phyloP scores from a whole-genome alignment of 2,888 invertebrate species.

The Ophonus ardosiacus region DNA sequence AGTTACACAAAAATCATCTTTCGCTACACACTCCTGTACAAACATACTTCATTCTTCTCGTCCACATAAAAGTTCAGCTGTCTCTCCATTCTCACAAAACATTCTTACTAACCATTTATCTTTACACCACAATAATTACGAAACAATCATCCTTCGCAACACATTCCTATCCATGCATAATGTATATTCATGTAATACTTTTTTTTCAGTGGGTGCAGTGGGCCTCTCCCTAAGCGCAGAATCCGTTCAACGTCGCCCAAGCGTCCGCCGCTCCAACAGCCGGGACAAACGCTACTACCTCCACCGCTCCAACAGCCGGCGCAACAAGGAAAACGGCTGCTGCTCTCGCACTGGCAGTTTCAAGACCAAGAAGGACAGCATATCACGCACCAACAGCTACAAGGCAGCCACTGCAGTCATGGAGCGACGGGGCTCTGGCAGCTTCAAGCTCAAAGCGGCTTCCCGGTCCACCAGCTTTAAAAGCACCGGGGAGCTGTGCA shows the following conservation, averaged over 20 bases:
- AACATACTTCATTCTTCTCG: no score
- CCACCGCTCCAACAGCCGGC: conserved; percentile 77
- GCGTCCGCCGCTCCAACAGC: conserved; percentile 78
- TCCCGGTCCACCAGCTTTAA: conserved; percentile 75
- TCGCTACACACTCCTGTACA: no score
- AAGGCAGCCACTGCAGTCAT: conserved; percentile 38
- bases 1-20: no score
- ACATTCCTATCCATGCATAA: no score
- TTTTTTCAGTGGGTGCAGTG: conserved; percentile 77
- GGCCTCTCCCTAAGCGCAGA: conserved; percentile 82
- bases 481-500: conserved; percentile 72
- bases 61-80: no score
- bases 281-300: conserved; percentile 78
- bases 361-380: conserved; percentile 73
- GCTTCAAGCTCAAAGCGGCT: conserved; percentile 74
- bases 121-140: no score
- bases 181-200: no score
- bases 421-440: conserved; percentile 67
- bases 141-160: no score
- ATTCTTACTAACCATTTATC: no score
- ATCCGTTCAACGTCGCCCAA: conserved; percentile 80
- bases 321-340: conserved; percentile 79
- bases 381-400: conserved; percentile 59
- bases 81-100: no score
- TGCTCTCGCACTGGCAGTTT: conserved; percentile 67